These are phyloP conservation scores for Phoronis australis DNA, from an alignment of 2,888 invertebrate species.

Conservation along the genomic window DNA sequence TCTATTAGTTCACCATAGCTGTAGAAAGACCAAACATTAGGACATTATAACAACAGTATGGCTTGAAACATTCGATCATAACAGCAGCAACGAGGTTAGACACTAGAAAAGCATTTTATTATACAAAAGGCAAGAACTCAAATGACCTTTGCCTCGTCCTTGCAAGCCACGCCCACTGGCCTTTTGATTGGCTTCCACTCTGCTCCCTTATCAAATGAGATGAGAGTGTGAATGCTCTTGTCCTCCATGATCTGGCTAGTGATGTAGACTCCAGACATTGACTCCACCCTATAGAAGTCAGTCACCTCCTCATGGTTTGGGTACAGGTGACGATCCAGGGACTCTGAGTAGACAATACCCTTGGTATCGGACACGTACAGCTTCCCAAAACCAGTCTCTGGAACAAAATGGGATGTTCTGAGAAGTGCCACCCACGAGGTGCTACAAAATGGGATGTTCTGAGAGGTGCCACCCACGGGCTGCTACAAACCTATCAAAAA, in stretches of 20 bases:
- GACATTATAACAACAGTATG: too few relatives aligned
- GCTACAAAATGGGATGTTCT: too few relatives aligned
- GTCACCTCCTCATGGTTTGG: conserved; percentile 43
- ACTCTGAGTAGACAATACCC: conserved; percentile 46
- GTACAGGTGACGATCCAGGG: conserved; percentile 43
- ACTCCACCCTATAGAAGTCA: conserved; percentile 47
- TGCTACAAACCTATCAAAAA: too few relatives aligned
- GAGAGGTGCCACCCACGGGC: too few relatives aligned
- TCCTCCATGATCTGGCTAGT: conserved; percentile 44
- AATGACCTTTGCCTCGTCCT: too few relatives aligned
- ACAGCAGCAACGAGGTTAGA: too few relatives aligned
- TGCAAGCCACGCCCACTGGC: conserved; percentile 32
- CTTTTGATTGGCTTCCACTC: conserved; percentile 40
- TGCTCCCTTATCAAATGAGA: conserved; percentile 46
- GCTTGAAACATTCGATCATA: too few relatives aligned
- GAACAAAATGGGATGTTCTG: conserved; percentile 6
- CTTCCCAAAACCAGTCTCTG: conserved; percentile 49
- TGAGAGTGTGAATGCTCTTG: conserved; percentile 44
- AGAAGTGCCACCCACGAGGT: too few relatives aligned
- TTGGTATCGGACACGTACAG: conserved; percentile 45
- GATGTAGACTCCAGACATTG: conserved; percentile 45
- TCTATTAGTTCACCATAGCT: too few relatives aligned
- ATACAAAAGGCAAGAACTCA: too few relatives aligned
- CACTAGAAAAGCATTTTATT: too few relatives aligned
- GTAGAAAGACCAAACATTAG: too few relatives aligned